A percentile compares a stretch with the other conserved stretches of the same genome.
Conservation (phyloP, 2,113 vertebrate species). For the Ptychochromis oligacanthus region DNA sequence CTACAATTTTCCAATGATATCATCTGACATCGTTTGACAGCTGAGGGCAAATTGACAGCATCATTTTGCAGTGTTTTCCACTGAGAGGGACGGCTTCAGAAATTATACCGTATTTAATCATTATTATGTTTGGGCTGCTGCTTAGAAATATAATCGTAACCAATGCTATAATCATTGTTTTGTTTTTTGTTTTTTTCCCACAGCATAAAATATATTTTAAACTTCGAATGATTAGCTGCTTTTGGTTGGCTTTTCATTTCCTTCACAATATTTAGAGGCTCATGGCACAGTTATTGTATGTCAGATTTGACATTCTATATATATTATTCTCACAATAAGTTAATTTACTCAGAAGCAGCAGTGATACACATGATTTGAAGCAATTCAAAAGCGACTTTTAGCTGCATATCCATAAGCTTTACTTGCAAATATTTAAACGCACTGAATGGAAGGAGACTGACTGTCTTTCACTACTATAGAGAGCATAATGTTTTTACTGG, state of each 20-base stretch:
- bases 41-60: conserved; percentile 28
- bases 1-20: conserved; percentile 11
- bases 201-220: not conserved
- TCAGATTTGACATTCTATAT: not conserved
- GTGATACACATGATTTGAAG: too few relatives aligned
- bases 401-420: too few relatives aligned
- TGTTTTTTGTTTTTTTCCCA: not conserved
- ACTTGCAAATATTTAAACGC: too few relatives aligned
- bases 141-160: not conserved
- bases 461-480: too few relatives aligned
- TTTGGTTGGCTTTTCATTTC: not conserved
- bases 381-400: too few relatives aligned
- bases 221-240: not conserved
- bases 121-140: not conserved
- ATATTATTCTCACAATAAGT: not conserved
- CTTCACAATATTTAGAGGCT: not conserved
- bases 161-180: not conserved
- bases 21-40: conserved; percentile 24
- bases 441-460: too few relatives aligned
- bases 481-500: too few relatives aligned
- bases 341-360: not conserved
- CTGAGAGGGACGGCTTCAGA: conserved; percentile 1
- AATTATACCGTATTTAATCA: not conserved
- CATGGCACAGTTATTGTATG: not conserved
- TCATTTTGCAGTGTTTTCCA: not conserved